A percentile compares a stretch with the other conserved stretches of the same genome.
Evolutionary conservation across 2,797 vertebrate species (phyloP).

Genomic region (Cuniculus paca): DNA sequence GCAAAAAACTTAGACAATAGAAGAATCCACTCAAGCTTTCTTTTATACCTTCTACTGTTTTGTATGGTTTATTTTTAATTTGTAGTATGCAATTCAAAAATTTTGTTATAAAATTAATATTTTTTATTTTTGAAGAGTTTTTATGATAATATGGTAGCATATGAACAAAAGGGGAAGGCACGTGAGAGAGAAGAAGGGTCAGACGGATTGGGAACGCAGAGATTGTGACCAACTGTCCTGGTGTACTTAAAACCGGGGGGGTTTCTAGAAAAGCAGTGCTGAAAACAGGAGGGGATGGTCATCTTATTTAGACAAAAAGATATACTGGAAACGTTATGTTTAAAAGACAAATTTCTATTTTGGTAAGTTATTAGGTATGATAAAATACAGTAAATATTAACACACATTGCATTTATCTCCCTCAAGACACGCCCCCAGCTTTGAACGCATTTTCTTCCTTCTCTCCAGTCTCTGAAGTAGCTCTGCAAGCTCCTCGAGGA

Average conservation of each 20-base stretch:
- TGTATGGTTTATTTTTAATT: not conserved
- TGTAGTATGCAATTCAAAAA: not conserved
- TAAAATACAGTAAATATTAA: not conserved
- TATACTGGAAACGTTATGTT: not conserved
- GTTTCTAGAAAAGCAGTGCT: not conserved
- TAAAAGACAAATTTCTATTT: conserved; percentile 16
- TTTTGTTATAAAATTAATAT: not conserved
- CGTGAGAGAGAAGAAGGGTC: not conserved
- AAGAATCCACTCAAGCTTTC: not conserved
- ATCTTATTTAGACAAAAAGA: not conserved
- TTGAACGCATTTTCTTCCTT: not conserved
- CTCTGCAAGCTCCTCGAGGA: not conserved
- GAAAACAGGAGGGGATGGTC: not conserved
- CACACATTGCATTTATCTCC: not conserved
- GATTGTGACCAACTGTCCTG: not conserved
- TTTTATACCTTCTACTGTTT: not conserved
- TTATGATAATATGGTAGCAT: not conserved
- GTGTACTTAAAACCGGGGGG: not conserved
- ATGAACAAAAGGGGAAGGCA: not conserved
- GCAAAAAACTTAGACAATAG: not conserved
- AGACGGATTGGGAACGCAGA: not conserved
- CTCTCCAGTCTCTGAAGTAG: not conserved
- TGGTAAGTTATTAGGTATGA: not conserved
- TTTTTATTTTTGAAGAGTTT: not conserved
- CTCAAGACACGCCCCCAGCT: not conserved